Base-by-base conservation (phyloP, 2,113 vertebrate genomes). In the Ageneiosus marmoratus region DNA sequence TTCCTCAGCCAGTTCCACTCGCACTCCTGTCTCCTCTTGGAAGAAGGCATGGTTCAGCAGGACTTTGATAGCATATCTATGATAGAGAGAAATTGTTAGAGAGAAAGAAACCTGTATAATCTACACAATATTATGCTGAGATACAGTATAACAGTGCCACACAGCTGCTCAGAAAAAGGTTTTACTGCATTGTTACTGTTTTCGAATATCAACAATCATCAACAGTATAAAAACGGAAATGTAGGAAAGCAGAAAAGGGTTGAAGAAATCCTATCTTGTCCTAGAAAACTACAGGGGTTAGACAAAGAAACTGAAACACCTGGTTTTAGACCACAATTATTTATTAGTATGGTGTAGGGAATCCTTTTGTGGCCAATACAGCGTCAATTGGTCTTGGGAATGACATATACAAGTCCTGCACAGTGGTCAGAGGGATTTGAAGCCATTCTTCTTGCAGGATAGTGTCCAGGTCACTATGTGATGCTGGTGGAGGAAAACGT, bases 31-130 rank as follows among this genome's bases (percentile, higher is more conserved):
- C 89, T 99, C 98, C 89, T 99, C 98, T 91, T 99, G 97, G 92
- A 99, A 99, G 94, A 99, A 99, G 69, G 98, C 98, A 88, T 99
- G 98, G 93, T 98, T 99, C 94, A 99, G 88, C 90, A 99, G 96
- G 90, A 96, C 96, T 91, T 99, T 99, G 91, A 99, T 99, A 85
- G 97, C 96, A 80, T 99, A 99, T 87, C 98, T 99, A 78, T 2
- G 77, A 11, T 7, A 3, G 58, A 63, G 0, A 53, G 37, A 70
- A 48, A 72, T 16, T 48, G 22, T 83, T 24, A 11, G 1, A 1
- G 20, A 58, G 16, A 58, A 58, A n/a, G 10, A 1, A 15, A 60
- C 27, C 58, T 3, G 58, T 5, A 32, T 62, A 15, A 62, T 29
- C 1, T 4, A 15, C 60, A 24, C 22, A 56, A 29, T 16, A 5